Evolutionary conservation across 35 echinoderm and acorn worm species (phyloP), one percentile per base, ranked within the genome.

Genomic region (Hemicentrotus pulcherrimus): DNA sequence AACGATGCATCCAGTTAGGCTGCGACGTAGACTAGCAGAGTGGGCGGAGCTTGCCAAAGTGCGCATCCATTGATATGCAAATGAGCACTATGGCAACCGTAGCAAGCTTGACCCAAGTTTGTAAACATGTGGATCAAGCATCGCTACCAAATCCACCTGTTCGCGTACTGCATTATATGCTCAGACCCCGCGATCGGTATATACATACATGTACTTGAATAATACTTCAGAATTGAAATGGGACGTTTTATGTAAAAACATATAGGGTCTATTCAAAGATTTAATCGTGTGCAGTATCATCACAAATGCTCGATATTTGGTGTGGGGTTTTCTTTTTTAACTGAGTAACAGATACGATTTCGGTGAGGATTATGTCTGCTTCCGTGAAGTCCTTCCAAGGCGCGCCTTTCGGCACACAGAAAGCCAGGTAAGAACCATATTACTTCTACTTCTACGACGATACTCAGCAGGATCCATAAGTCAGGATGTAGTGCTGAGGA

Each of bases 371-470:
- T 13, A 94, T 94, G 94, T 94, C 96, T 50, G 96, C 96, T 59
- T 88, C 96, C 88, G 96, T 97, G 41, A 97, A 97, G 70, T 52
- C 86, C 19, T 98, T 98, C 94, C 47, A 95, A 30, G 97, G 97
- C 86, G 97, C 97, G 19, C 97, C 97, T 22, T 98, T 98, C 31
- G 97, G 97, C 32, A 98, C 97, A 28, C 97, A 98, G 88, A 98
- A 98, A 96, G 87, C 97, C 60, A 95, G 97, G 97, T 98, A 92
- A 85, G 48, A 45, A 32, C 12, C 46, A 41, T 55, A 55, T 55
- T n/a, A n/a, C n/a, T n/a, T n/a, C n/a, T n/a, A n/a, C n/a, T n/a
- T n/a, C n/a, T n/a, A n/a, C n/a, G n/a, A n/a, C n/a, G n/a, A n/a
- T n/a, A n/a, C n/a, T n/a, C n/a, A n/a, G n/a, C n/a, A n/a, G n/a